These are phyloP conservation scores for Thunnus thynnus DNA, from an alignment of 2,113 vertebrate genomes.

Conservation along the genomic window DNA sequence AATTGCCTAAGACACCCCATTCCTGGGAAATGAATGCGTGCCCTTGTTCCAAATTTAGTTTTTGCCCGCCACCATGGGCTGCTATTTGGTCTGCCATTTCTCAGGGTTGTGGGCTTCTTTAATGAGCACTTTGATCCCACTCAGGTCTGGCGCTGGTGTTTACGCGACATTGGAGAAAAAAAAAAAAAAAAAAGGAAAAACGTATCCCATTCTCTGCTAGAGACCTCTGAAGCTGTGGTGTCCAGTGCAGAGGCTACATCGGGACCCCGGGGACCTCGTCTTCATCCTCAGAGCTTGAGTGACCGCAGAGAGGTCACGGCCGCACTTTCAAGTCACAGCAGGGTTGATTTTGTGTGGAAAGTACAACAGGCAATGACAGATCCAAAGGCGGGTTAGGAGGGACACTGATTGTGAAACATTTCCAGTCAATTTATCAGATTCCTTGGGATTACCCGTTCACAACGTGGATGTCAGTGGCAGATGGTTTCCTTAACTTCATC, in stretches of 20 bases:
- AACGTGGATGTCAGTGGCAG: slow-evolving; percentile 52
- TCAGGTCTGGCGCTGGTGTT: slow-evolving; percentile 81
- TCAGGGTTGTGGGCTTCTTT: slow-evolving; percentile 83
- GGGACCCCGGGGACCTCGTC: slow-evolving; percentile 51
- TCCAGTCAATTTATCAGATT: slow-evolving; percentile 53
- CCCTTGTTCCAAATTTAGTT: slow-evolving; percentile 85
- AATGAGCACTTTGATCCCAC: slow-evolving; percentile 84
- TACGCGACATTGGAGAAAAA: slow-evolving; percentile 74
- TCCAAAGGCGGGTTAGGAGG: background rate
- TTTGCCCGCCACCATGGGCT: slow-evolving; percentile 77
- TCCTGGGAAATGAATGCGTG: slow-evolving; percentile 80
- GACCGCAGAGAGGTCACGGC: slow-evolving; percentile 37
- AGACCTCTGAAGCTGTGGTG: slow-evolving; percentile 62
- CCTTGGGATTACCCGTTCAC: slow-evolving; percentile 26
- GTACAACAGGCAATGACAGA: slow-evolving; percentile 49
- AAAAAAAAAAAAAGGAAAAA: slow-evolving; percentile 40
- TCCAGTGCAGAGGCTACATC: slow-evolving; percentile 41
- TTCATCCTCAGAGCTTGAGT: slow-evolving; percentile 32
- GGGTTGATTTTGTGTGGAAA: slow-evolving; percentile 33
- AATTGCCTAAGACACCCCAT: slow-evolving; percentile 81
- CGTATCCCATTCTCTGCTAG: slow-evolving; percentile 49
- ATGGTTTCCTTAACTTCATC: slow-evolving; percentile 41
- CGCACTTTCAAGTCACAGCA: slow-evolving; percentile 18
- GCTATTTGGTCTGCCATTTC: slow-evolving; percentile 83
- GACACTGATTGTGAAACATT: slow-evolving; percentile 32